phyloP scores from a whole-genome alignment of 2,797 vertebrate genomes.

The Petrocephalus schoutedeni region DNA sequence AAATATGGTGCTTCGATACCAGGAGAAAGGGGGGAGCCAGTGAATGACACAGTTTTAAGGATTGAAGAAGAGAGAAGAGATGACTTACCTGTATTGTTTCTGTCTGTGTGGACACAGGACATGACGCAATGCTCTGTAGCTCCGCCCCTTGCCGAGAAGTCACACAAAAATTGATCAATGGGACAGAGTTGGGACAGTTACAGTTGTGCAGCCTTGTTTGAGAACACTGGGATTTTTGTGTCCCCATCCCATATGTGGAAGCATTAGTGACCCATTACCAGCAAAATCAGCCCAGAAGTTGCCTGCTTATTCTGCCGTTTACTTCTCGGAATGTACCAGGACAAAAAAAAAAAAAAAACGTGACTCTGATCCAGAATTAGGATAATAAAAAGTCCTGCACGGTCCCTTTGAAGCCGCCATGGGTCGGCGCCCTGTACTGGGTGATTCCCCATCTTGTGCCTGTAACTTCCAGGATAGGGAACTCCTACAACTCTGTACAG shows the following conservation, averaged over 20 bases:
- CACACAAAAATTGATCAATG: background rate
- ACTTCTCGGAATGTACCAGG: background rate
- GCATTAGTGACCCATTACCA: background rate
- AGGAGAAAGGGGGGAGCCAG: constrained; percentile 32
- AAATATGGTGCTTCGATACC: constrained; percentile 35
- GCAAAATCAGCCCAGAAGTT: background rate
- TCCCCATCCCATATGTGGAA: background rate
- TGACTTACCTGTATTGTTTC: constrained; percentile 6
- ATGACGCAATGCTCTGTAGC: background rate
- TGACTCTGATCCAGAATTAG: background rate
- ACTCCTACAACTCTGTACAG: background rate
- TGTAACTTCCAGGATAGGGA: background rate
- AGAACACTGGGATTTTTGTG: background rate
- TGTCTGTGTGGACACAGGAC: background rate
- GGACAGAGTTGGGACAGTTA: background rate
- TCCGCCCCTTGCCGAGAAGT: background rate
- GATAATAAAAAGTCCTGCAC: background rate
- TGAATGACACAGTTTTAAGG: constrained; percentile 19
- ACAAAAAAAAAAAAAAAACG: background rate
- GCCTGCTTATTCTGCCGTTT: background rate
- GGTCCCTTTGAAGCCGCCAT: background rate
- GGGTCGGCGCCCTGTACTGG: background rate
- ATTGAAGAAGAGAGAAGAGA: constrained; percentile 17
- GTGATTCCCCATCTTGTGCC: background rate
- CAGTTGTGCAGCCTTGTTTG: background rate